phyloP scores from a whole-genome alignment of 2,888 invertebrate species.

The Agrotis puta region DNA sequence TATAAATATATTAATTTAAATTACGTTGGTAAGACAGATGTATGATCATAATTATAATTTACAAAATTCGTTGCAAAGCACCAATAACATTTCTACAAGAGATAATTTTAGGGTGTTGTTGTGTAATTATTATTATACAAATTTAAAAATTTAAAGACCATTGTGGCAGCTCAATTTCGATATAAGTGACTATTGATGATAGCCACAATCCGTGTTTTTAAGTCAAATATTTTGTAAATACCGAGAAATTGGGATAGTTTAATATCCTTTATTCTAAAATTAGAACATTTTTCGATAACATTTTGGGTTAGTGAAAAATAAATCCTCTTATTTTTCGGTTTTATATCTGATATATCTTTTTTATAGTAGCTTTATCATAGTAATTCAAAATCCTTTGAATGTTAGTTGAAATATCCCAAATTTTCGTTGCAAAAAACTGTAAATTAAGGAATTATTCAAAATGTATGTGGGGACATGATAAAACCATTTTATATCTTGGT shows the following conservation, averaged over 20 bases:
- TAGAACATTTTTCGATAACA: slow-evolving; percentile 28
- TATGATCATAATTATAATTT: background rate
- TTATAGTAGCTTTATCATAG: slow-evolving; percentile 24
- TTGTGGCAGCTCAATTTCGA: slow-evolving; percentile 79
- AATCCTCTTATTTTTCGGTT: slow-evolving; percentile 11
- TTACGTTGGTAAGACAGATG: slow-evolving; percentile 12
- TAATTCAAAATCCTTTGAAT: slow-evolving; percentile 31
- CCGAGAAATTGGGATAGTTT: slow-evolving; percentile 70
- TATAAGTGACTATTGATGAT: slow-evolving; percentile 72
- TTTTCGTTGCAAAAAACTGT: slow-evolving; percentile 64
- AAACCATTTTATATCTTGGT: slow-evolving; percentile 33
- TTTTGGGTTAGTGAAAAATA: slow-evolving; percentile 25
- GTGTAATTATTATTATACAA: slow-evolving; percentile 65
- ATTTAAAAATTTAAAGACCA: slow-evolving; percentile 70
- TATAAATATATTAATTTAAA: background rate
- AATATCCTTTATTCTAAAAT: slow-evolving; percentile 46
- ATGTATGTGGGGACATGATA: slow-evolving; percentile 76
- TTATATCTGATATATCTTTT: slow-evolving; percentile 5
- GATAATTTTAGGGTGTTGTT: slow-evolving; percentile 70
- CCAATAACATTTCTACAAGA: slow-evolving; percentile 62
- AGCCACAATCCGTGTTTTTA: slow-evolving; percentile 72
- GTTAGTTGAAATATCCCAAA: slow-evolving; percentile 75
- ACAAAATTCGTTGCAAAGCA: slow-evolving; percentile 70
- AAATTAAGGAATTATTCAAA: slow-evolving; percentile 72
- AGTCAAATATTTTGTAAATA: slow-evolving; percentile 67